Evolutionary conservation across 2,797 vertebrate genomes (phyloP).

Genomic region (Salmo trutta): DNA sequence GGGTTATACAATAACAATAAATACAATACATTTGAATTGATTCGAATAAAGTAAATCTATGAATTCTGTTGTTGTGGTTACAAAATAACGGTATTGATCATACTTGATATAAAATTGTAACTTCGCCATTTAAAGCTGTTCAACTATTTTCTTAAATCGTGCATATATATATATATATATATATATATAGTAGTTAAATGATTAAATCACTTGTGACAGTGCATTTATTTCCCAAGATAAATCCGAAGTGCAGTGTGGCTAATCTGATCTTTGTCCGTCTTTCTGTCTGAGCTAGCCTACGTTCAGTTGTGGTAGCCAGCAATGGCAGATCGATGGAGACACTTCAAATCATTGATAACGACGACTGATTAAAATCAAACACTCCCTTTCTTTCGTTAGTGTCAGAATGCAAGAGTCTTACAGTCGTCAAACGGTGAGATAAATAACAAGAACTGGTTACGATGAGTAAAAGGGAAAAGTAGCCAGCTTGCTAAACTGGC

Average conservation of each 20-base stretch:
- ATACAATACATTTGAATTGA: too few species aligned
- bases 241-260: not conserved
- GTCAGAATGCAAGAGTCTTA: not conserved
- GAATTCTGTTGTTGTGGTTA: too few species aligned
- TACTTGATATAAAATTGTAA: too few species aligned
- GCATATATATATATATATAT: too few species aligned
- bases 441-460: not conserved
- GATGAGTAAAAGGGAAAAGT: slow-evolving; percentile 19
- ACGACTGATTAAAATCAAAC: slow-evolving; percentile 35
- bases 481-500: slow-evolving; percentile 38
- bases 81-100: too few species aligned
- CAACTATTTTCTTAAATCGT: too few species aligned
- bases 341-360: not conserved
- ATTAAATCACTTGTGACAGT: not conserved
- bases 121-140: too few species aligned
- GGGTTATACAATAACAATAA: not conserved
- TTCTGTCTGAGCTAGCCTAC: slow-evolving; percentile 64
- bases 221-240: not conserved
- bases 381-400: not conserved
- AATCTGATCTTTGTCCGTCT: slow-evolving; percentile 24
- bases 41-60: too few species aligned
- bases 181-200: not conserved
- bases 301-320: slow-evolving; percentile 71
- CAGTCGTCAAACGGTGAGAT: not conserved
- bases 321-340: slow-evolving; percentile 50